A percentile compares a stretch with the other conserved stretches of the same genome.
Evolutionary conservation across 1,140 invertebrate genomes (phyloP).

Genomic region (Bathynomus jamesi): DNA sequence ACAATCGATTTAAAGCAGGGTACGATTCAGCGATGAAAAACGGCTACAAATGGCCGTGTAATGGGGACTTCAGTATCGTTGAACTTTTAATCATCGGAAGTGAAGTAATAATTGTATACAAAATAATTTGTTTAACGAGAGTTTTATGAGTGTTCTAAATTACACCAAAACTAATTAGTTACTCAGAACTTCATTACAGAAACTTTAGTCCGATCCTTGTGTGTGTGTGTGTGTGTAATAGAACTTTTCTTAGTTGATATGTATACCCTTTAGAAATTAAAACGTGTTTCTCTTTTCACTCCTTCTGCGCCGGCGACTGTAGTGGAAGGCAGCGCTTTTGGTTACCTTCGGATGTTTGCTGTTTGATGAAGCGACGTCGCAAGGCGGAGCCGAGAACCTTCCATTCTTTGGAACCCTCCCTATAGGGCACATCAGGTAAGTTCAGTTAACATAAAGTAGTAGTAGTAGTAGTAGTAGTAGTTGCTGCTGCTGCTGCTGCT

Average conservation of each 20-base stretch:
- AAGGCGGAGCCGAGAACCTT: conserved; percentile 30
- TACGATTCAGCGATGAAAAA: no score
- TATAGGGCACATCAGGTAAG: conserved; percentile 23
- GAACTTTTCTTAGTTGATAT: not conserved
- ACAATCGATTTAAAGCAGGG: no score
- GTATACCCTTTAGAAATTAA: no score
- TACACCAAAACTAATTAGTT: not conserved
- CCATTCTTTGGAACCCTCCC: conserved; percentile 28
- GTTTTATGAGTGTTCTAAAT: not conserved
- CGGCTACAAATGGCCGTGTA: no score
- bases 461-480: not conserved
- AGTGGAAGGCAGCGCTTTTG: conserved; percentile 32
- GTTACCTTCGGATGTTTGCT: conserved; percentile 26
- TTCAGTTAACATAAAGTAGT: not conserved
- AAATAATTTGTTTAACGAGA: not conserved
- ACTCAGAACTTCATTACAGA: not conserved
- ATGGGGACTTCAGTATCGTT: no score
- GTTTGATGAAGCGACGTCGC: conserved; percentile 19
- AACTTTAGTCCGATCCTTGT: not conserved
- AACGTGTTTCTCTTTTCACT: no score
- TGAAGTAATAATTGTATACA: no score
- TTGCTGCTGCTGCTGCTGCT: not conserved
- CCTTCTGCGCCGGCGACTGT: no score
- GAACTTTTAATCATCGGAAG: no score
- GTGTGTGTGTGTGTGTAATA: not conserved